A percentile compares a stretch with the other conserved stretches of the same genome.
These are phyloP conservation scores for Ephydatia muelleri DNA, from an alignment of 37 sponge, comb jelly and placozoan genomes.

Conservation along the genomic window DNA sequence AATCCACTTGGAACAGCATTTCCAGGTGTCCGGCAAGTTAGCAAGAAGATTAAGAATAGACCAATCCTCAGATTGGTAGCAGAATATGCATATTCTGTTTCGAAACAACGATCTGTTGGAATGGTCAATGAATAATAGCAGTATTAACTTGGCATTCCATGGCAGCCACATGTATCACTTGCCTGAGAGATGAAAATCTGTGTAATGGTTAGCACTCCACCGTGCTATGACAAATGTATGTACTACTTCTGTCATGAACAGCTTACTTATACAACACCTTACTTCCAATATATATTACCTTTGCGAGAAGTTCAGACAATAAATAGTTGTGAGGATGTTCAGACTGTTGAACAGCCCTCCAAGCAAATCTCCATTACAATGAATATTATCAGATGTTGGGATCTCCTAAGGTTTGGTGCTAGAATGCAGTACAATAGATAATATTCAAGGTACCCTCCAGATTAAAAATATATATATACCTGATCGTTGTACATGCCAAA, in stretches of 20 bases:
- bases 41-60: constrained; percentile 55
- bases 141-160: too few relatives aligned
- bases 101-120: neutral
- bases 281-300: constrained; percentile 37
- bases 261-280: too few relatives aligned
- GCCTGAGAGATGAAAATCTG: neutral
- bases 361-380: constrained; percentile 87
- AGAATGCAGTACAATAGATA: neutral
- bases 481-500: constrained; percentile 78
- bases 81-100: neutral
- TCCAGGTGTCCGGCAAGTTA: constrained; percentile 95
- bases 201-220: neutral
- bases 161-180: too few relatives aligned
- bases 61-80: neutral
- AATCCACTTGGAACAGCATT: constrained; percentile 95
- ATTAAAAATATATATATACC: neutral
- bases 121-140: too few relatives aligned
- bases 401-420: constrained; percentile 42
- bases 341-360: constrained; percentile 93
- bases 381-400: constrained; percentile 79
- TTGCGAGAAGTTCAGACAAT: constrained; percentile 75
- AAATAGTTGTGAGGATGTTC: constrained; percentile 77
- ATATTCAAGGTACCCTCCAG: too few relatives aligned
- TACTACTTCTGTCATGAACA: too few relatives aligned
- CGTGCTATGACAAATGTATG: too few relatives aligned